These are phyloP conservation scores for Drosophila hawaiiensis DNA, from an alignment of 2,888 invertebrate species.

Conservation along the genomic window DNA sequence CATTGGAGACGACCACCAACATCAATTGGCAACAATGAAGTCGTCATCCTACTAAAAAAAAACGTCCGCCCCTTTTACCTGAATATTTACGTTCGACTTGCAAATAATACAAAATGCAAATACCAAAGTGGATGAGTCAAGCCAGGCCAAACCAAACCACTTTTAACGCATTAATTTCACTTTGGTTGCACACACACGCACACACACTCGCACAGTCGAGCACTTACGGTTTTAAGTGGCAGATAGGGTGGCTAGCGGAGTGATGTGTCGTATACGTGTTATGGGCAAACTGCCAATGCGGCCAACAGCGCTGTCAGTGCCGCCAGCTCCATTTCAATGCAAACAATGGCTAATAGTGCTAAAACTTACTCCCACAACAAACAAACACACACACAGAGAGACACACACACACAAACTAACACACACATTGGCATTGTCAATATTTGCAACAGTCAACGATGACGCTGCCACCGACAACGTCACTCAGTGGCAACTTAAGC, in stretches of 20 bases:
- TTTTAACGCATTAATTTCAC: conserved; percentile 78
- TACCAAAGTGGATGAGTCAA: conserved; percentile 59
- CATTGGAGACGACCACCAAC: conserved; percentile 16
- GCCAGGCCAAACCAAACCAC: conserved; percentile 71
- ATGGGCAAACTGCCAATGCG: conserved; percentile 46
- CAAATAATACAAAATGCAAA: conserved; percentile 77
- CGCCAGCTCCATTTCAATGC: conserved; percentile 73
- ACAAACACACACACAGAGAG: conserved; percentile 11
- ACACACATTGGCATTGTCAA: conserved; percentile 67
- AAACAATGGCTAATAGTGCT: conserved; percentile 78
- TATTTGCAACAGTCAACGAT: conserved; percentile 75
- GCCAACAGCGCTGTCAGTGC: conserved; percentile 26
- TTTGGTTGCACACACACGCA: conserved; percentile 47
- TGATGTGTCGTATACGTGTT: conserved; percentile 63
- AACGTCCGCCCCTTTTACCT: conserved; percentile 45
- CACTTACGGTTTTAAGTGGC: conserved; percentile 34
- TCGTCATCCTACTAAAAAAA: conserved; percentile 28
- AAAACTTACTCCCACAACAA: conserved; percentile 75
- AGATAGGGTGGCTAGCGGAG: neutral
- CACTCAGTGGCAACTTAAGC: conserved; percentile 71
- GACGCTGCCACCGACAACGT: conserved; percentile 63
- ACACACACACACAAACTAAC: conserved; percentile 15
- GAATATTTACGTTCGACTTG: conserved; percentile 69
- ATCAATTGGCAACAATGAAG: conserved; percentile 65
- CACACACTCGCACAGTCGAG: conserved; percentile 14